Conservation (phyloP, 2,888 invertebrate species). For the Bombylius discolor region DNA sequence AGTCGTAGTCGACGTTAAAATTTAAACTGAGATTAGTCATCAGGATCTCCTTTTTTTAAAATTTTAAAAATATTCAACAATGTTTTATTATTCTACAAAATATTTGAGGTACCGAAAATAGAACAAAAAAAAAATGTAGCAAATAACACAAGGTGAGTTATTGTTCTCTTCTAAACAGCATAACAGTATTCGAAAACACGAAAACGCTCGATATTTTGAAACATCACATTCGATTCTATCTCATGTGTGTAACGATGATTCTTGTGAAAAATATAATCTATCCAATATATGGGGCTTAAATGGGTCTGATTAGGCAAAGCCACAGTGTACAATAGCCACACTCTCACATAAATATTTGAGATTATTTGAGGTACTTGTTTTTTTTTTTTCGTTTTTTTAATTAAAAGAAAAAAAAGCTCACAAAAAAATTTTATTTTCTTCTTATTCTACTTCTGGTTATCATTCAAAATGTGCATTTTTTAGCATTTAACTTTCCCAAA, state of each 20-base stretch:
- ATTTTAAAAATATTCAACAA: too few relatives aligned
- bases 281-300: too few relatives aligned
- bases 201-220: background rate
- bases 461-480: too few relatives aligned
- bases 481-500: too few relatives aligned
- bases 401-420: too few relatives aligned
- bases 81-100: too few relatives aligned
- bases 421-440: too few relatives aligned
- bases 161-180: background rate
- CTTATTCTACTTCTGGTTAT: too few relatives aligned
- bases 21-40: background rate
- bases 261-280: too few relatives aligned
- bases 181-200: background rate
- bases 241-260: background rate
- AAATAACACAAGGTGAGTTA: constrained; percentile 15
- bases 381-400: too few relatives aligned
- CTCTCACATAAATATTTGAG: background rate
- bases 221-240: background rate
- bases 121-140: constrained; percentile 11
- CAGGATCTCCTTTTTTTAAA: too few relatives aligned
- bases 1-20: constrained; percentile 32
- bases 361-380: background rate
- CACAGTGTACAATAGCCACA: background rate
- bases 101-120: constrained; percentile 12
- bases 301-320: too few relatives aligned